These are phyloP conservation scores for Caretta caretta DNA, from an alignment of 2,113 vertebrate species.

Conservation along the genomic window DNA sequence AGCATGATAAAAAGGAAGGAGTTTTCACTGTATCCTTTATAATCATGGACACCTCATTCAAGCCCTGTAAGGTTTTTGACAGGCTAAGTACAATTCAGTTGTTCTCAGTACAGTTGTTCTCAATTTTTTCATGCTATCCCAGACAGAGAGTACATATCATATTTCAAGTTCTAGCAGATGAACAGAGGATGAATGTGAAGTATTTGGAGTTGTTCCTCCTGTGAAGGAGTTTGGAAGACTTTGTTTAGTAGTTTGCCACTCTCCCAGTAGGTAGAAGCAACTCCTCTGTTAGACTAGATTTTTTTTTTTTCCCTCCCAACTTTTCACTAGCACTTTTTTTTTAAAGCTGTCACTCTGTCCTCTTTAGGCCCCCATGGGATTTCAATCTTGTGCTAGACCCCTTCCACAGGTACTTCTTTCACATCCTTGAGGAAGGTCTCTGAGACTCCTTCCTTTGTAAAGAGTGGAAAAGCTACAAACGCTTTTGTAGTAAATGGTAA, in stretches of 20 bases:
- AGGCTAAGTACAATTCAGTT: background rate
- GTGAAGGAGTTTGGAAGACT: background rate
- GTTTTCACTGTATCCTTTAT: background rate
- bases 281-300: background rate
- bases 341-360: background rate
- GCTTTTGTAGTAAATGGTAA: background rate
- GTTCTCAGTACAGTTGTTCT: no score
- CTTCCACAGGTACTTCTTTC: background rate
- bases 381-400: background rate
- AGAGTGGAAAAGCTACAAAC: background rate
- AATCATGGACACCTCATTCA: background rate
- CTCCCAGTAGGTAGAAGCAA: background rate
- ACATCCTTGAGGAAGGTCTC: background rate
- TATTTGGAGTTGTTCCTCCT: background rate
- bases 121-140: background rate
- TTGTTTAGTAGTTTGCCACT: background rate
- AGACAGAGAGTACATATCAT: background rate
- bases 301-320: rapidly evolving
- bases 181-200: background rate
- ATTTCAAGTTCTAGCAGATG: background rate
- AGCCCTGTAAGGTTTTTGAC: background rate
- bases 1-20: background rate
- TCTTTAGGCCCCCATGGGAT: background rate
- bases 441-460: background rate
- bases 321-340: background rate